Base-by-base conservation (phyloP, 2,888 invertebrate species). In the Apamea sordens region DNA sequence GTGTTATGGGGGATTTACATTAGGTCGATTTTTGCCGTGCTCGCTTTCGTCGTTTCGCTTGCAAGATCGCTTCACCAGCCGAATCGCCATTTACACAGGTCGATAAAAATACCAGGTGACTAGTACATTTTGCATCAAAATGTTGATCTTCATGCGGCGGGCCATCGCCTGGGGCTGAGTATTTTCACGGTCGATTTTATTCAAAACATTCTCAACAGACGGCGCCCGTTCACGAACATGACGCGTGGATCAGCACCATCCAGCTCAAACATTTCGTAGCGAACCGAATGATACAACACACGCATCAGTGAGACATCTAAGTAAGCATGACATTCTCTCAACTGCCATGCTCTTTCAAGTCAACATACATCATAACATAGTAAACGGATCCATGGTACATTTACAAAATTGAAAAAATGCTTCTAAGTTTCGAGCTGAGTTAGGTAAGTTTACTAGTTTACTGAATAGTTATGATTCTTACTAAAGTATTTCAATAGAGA, bases 161-260 rank as follows among this genome's bases (percentile, higher is more conserved):
- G 36, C 18, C 18, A 73, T 85, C 75, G 83, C 82, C 86, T 86
- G 82, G 77, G 84, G 80, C 86, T 87, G 82, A 85, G 79, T 74
- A 70, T 81, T 88, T 86, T 85, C 79, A 84, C 73, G 80, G 82
- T 82, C 85, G 87, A 82, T 86, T 86, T 89, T 56, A n/a, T 4
- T 56, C 56, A 47, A 47, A 11, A 53, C 5, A 24, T 24, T 50
- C 18, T 50, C 18, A 50, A 50, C 50, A 6, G 18, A 18, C 50
- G 21, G 53, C 3, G 3, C 53, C 21, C 21, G 7, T 53, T 8
- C 7, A 53, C 21, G 8, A 21, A 7, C 21, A 2, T 21, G 21
- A 21, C 2, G 21, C 53, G 21, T 21, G 8, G 53, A 53, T 53
- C 53, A 18, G 2, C 18, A 50, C 18, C 18, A 53, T 21, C 21